phyloP scores from a whole-genome alignment of 2,888 invertebrate species.

The Megalurothrips usitatus region DNA sequence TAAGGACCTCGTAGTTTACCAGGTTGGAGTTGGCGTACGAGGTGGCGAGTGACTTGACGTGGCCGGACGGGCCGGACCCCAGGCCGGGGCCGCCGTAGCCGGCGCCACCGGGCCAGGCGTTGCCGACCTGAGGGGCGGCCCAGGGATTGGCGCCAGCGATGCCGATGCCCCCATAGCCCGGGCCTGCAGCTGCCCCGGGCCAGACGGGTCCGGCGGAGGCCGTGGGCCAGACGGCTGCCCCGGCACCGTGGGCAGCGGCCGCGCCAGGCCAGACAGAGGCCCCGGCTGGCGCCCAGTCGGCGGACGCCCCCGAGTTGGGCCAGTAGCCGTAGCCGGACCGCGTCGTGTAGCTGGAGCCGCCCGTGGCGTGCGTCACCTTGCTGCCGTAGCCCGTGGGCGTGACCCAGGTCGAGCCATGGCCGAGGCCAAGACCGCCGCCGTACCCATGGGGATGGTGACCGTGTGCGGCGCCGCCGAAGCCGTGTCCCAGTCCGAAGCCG shows the following conservation, averaged over 20 bases:
- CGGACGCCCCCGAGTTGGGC: not conserved
- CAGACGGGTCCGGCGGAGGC: no score
- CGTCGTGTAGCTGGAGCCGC: constrained; percentile 15
- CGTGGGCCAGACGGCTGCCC: not conserved
- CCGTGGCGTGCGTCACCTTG: constrained; percentile 10
- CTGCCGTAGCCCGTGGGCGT: constrained; percentile 14
- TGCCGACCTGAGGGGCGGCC: not conserved
- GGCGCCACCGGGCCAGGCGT: not conserved
- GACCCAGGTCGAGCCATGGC: constrained; percentile 11
- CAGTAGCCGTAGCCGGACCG: not conserved
- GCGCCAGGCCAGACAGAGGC: not conserved
- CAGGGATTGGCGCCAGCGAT: not conserved
- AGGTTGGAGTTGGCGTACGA: constrained; percentile 11
- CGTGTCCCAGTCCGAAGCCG: not conserved
- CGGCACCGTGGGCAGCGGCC: not conserved
- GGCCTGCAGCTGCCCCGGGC: not conserved
- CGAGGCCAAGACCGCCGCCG: not conserved
- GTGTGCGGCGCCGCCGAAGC: not conserved
- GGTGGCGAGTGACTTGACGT: not conserved
- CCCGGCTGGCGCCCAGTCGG: not conserved
- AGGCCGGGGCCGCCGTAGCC: not conserved
- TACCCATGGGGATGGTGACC: not conserved
- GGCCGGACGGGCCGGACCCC: not conserved
- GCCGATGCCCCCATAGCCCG: not conserved
- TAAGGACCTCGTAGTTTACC: not conserved